Conservation (phyloP, 2,888 invertebrate species). For the Ischnus inquisitorius region DNA sequence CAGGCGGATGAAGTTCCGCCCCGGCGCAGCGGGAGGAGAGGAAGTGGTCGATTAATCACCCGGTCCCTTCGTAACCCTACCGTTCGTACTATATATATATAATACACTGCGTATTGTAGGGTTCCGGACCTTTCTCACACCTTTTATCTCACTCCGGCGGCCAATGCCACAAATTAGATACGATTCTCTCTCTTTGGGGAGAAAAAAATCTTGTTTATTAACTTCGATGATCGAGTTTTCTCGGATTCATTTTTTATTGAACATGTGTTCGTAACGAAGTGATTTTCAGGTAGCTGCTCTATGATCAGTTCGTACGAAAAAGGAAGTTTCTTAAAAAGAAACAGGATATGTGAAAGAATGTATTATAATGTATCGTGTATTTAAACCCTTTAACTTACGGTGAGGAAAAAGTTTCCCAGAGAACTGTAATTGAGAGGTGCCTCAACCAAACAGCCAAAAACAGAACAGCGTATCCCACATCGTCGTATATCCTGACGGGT, state of each 20-base stretch:
- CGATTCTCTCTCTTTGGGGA: background rate
- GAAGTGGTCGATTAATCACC: constrained; percentile 65
- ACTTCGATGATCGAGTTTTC: constrained; percentile 46
- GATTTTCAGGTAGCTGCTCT: constrained; percentile 2
- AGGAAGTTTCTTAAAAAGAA: background rate
- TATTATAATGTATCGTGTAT: background rate
- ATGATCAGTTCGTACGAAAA: background rate
- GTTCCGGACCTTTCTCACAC: constrained; percentile 61
- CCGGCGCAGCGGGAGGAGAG: constrained; percentile 51
- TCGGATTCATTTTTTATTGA: constrained; percentile 2
- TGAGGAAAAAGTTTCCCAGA: too few species aligned
- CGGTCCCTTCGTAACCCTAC: constrained; percentile 53
- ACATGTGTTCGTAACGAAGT: background rate
- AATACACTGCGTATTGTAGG: background rate
- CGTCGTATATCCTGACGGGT: too few species aligned
- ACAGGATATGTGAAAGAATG: background rate
- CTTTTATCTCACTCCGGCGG: constrained; percentile 14
- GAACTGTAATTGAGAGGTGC: too few species aligned
- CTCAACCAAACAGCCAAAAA: too few species aligned
- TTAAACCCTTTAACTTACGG: background rate
- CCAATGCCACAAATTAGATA: constrained; percentile 4
- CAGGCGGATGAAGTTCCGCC: constrained; percentile 57
- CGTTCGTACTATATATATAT: background rate
- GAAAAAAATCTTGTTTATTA: background rate
- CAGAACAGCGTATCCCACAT: too few species aligned